Conservation (phyloP, 2,888 invertebrate species). For the Chirona hameri region DNA sequence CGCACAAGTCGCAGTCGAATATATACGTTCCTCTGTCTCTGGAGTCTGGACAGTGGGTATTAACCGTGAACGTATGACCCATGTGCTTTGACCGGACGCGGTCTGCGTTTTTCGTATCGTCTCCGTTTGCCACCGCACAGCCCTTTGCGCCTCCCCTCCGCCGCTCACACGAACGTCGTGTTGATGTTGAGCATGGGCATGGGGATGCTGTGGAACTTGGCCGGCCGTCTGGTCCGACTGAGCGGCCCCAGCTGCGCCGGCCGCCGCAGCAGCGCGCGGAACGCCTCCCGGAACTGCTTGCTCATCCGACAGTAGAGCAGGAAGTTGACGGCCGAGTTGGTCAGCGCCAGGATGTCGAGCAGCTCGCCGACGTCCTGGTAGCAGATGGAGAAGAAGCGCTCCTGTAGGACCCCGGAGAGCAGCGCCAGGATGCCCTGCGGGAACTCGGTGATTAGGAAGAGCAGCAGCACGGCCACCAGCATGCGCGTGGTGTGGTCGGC, state of each 20-base stretch:
- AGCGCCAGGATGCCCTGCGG: slow-evolving; percentile 60
- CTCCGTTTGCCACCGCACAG: too few relatives aligned
- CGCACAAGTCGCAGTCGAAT: too few relatives aligned
- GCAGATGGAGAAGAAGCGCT: slow-evolving; percentile 72
- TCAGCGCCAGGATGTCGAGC: slow-evolving; percentile 82
- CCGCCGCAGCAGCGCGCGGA: slow-evolving; percentile 40
- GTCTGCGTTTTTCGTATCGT: too few relatives aligned
- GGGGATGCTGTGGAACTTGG: background rate
- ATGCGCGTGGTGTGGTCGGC: slow-evolving; percentile 39
- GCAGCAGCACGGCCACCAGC: slow-evolving; percentile 39
- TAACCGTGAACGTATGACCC: too few relatives aligned
- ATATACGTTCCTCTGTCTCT: too few relatives aligned
- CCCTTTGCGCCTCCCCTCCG: too few relatives aligned
- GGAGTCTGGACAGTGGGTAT: too few relatives aligned
- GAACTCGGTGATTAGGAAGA: slow-evolving; percentile 40
- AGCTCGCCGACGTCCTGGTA: slow-evolving; percentile 65
- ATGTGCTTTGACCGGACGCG: too few relatives aligned
- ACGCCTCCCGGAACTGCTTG: slow-evolving; percentile 71
- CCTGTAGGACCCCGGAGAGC: slow-evolving; percentile 70
- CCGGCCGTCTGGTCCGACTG: background rate
- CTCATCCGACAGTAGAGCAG: slow-evolving; percentile 93
- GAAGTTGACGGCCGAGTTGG: slow-evolving; percentile 91
- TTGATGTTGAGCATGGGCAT: background rate
- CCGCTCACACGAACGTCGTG: background rate
- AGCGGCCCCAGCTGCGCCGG: background rate